Evolutionary conservation across 2,113 vertebrate genomes (phyloP).

Genomic region (Lagopus muta): DNA sequence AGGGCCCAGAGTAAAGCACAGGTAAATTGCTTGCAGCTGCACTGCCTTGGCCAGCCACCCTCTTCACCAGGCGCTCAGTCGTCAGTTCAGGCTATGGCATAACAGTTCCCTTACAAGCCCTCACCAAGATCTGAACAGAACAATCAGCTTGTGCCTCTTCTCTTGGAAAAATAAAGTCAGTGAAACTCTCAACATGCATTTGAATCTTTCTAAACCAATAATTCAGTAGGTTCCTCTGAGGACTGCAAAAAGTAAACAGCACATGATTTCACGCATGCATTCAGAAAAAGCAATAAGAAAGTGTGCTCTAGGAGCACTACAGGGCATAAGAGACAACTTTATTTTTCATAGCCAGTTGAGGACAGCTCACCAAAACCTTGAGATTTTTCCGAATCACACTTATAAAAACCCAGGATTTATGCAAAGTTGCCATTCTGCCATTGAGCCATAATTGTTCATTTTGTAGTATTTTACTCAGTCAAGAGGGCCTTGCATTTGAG

Average conservation of each 20-base stretch:
- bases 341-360: not conserved
- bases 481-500: not conserved
- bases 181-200: not conserved
- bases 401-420: slow-evolving; percentile 24
- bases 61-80: no score
- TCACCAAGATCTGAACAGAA: not conserved
- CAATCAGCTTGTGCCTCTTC: not conserved
- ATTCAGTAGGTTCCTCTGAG: not conserved
- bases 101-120: no score
- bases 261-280: not conserved
- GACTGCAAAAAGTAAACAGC: not conserved
- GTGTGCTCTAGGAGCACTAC: not conserved
- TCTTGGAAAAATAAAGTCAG: not conserved
- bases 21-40: no score
- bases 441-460: slow-evolving; percentile 21
- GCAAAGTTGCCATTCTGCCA: slow-evolving; percentile 2
- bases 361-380: not conserved
- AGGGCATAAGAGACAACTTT: not conserved
- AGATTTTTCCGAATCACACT: not conserved
- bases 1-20: no score
- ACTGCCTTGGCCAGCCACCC: no score
- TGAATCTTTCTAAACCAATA: not conserved
- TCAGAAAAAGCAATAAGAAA: not conserved
- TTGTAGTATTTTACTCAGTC: slow-evolving; percentile 16
- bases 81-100: no score